Evolutionary conservation across 2,797 vertebrate species (phyloP), one percentile per base, ranked within the genome.

Genomic region (Danio tinwini): DNA sequence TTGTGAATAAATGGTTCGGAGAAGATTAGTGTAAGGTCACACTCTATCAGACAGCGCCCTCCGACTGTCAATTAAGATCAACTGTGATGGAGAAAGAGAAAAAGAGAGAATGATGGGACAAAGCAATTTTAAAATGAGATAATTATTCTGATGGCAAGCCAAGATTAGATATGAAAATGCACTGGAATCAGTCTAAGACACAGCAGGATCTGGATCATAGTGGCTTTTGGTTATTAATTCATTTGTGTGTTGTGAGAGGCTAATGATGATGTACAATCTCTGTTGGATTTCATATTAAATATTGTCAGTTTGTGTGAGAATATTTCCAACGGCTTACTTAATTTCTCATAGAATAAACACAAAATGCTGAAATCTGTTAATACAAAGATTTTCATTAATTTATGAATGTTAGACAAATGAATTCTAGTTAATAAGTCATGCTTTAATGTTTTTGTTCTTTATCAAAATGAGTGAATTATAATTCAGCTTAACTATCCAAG

Each of bases 31-130:
- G n/a, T 11, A 10, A 47, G 42, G 45, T 73, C 65, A 82, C 47
- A 74, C 37, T 70, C 62, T 62, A 39, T 64, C 69, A 80, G 56
- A 19, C 42, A 53, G 8, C 5, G 3, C 53, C 45, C 56, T 53
- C n/a, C 5, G 59, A 74, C 67, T 21, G 63, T 55, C 83, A 83
- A 80, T 85, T 85, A 80, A 29, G 76, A 68, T 64, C 50, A n/a
- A 39, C 53, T 77, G 63, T 19, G 16, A 63, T 71, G 17, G 39
- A 68, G 59, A 11, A 68, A 55, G 58, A 53, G 9, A 44, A 52
- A 69, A 37, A 59, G 47, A 19, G 59, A 19, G 53, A 65, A 42
- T 29, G 37, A 69, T 44, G 19, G 65, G 59, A 70, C 42, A 47
- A 74, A 45, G 77, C 19, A 13, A 73, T 61, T 67, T 64, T 17